phyloP scores from a whole-genome alignment of 2,113 vertebrate species.

The Zosterops hypoxanthus region DNA sequence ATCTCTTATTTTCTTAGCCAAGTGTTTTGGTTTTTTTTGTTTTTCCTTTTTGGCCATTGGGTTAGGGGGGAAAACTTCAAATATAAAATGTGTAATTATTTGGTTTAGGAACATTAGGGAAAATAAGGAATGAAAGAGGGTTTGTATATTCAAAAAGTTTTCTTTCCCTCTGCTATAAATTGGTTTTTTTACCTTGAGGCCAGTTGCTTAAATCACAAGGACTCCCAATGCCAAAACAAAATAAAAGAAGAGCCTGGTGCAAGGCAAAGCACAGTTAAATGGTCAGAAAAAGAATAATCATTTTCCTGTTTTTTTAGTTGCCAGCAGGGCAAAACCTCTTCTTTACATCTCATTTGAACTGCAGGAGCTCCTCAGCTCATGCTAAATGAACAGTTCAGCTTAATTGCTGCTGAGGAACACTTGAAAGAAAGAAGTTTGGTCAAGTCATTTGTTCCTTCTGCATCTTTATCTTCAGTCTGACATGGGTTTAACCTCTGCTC shows the following conservation, averaged over 20 bases:
- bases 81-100: slow-evolving; percentile 2
- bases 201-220: slow-evolving; percentile 1
- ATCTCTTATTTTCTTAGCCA: slow-evolving; percentile 5
- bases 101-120: not conserved
- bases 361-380: slow-evolving; percentile 4
- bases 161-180: not conserved
- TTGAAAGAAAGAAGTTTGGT: slow-evolving; percentile 38
- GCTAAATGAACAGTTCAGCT: not conserved
- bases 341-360: slow-evolving; percentile 16
- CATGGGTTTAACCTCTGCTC: slow-evolving; percentile 47
- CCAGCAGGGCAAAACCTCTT: slow-evolving; percentile 34
- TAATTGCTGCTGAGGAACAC: not conserved
- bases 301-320: not conserved
- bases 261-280: not conserved
- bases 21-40: not conserved
- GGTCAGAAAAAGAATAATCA: not conserved
- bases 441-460: slow-evolving; percentile 45
- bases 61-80: not conserved
- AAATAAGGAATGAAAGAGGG: not conserved
- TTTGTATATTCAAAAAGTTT: not conserved
- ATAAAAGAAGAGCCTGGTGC: not conserved
- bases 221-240: not conserved
- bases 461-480: slow-evolving; percentile 56
- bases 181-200: not conserved
- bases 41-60: not conserved